Conservation (phyloP, 2,113 vertebrate species). For the Pelusios castaneus region DNA sequence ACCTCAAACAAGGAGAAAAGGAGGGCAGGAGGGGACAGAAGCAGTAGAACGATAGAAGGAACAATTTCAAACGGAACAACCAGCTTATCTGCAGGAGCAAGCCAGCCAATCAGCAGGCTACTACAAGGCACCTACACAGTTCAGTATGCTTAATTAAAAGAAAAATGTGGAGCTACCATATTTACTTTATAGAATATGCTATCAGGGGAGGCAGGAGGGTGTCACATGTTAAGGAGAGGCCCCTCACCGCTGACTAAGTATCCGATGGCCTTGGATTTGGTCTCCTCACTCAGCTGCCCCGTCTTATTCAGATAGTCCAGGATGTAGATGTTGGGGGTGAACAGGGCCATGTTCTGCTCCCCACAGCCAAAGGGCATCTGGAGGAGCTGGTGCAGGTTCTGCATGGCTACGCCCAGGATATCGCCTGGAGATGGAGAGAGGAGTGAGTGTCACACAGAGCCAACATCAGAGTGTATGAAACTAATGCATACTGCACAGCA, state of each 20-base stretch:
- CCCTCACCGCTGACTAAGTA: slow-evolving; percentile 85
- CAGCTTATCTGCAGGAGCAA: not conserved
- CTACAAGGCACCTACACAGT: not conserved
- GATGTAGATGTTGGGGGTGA: slow-evolving; percentile 90
- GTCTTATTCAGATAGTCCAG: slow-evolving; percentile 86
- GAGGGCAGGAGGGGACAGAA: not conserved
- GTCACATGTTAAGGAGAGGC: not conserved
- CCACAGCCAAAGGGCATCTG: slow-evolving; percentile 89
- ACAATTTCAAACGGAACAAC: not conserved
- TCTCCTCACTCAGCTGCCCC: slow-evolving; percentile 79
- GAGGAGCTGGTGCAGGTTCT: slow-evolving; percentile 85
- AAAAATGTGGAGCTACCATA: rapidly evolving
- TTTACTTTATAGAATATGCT: not conserved
- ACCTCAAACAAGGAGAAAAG: not conserved
- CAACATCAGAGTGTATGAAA: not conserved
- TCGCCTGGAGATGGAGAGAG: slow-evolving; percentile 77
- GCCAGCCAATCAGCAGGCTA: not conserved
- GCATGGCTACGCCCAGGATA: slow-evolving; percentile 83
- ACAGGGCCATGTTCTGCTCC: slow-evolving; percentile 90
- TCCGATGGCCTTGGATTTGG: slow-evolving; percentile 72
- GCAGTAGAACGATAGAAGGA: not conserved
- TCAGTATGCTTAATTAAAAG: not conserved
- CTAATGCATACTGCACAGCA: not conserved
- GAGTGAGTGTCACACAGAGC: not conserved
- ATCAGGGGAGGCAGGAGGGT: not conserved